Base-by-base conservation (phyloP, 2,888 invertebrate genomes). In the Pristionchus fissidentatus region DNA sequence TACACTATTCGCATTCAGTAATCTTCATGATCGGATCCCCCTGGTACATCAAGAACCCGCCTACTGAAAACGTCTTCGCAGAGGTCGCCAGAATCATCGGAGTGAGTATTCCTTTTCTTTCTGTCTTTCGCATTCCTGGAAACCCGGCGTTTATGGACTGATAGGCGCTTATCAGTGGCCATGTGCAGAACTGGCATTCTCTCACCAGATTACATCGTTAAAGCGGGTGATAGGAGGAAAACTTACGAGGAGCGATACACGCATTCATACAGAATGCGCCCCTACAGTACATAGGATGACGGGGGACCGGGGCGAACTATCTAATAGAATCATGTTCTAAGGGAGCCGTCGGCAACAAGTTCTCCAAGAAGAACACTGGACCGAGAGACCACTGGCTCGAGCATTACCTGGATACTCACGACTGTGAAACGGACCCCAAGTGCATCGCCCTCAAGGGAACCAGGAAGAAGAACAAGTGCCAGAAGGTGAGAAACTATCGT, bases 51-150 rank as follows among this genome's bases (percentile, higher is more conserved):
- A 95, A 96, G 66, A 95, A 95, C 88, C 94, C 95, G 73, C 96
- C 97, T 0, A 94, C 95, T 83, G 97, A 96, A 43, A 97, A 97
- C 92, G 94, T 97, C 88, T 94, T 97, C 29, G 94, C 95, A 3
- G 94, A 95, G 92, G 96, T 97, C 0, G 93, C 94, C 32, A 94
- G 95, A 86, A 96, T 96, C 92, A 94, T 97, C 83, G 93, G 94
- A 80, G 96, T 96, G 94, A 95, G 95, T 95, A 0, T 4, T 62
- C 13, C 10, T 22, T 55, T 22, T 55, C 29, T 32, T 5, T 1
- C 29, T 29, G 32, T 57, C 57, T 8, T 19, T 15, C 4, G 55
- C 4, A 22, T 55, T 55, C 55, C n/a, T n/a, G n/a, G n/a, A n/a
- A n/a, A n/a, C n/a, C n/a, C n/a, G n/a, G n/a, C n/a, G n/a, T n/a